Base-by-base conservation (phyloP, 2,888 invertebrate species). In the Limnephilus lunatus region DNA sequence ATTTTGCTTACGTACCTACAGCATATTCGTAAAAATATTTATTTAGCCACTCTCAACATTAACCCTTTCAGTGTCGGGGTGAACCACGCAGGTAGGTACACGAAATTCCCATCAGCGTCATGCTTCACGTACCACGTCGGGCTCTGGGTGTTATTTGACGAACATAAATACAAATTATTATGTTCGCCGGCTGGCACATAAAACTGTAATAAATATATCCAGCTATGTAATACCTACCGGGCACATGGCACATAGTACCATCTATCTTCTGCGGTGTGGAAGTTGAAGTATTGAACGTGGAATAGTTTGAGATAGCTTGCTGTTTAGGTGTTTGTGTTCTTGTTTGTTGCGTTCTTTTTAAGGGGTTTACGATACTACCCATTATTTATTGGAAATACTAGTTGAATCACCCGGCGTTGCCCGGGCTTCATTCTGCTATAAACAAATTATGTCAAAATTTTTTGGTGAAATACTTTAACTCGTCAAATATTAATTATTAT, bases 121-220 rank as follows among this genome's bases (percentile, higher is more conserved):
- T 68, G 68, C 68, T 68, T 68, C 68, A 25, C 68, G 68, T 68
- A 0, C 68, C 68, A 0, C n/a, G 68, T n/a, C 68, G 25, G 68
- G 25, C 25, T 25, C 25, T 0, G 68, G 68, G 68, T 25, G 68
- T 68, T 68, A 68, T 68, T 68, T 68, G 68, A 68, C 68, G 68
- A 68, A 68, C 68, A 68, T 68, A 68, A 68, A 68, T 68, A 68
- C 68, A 68, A 68, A 68, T 68, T 68, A 68, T 68, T 68, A 68
- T n/a, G 25, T 68, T 68, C 68, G 68, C 68, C 68, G 68, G 25
- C 68, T 68, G 68, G 68, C 68, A 68, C 68, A 68, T 68, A 68
- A 68, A 68, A 68, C 68, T 68, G 68, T 68, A 68, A 68, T 48
- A 68, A 68, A 25, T 68, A 68, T n/a, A 68, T 68, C 68, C 68